Base-by-base conservation (phyloP, 2,797 vertebrate genomes). In the Bryconaethiops microstoma region DNA sequence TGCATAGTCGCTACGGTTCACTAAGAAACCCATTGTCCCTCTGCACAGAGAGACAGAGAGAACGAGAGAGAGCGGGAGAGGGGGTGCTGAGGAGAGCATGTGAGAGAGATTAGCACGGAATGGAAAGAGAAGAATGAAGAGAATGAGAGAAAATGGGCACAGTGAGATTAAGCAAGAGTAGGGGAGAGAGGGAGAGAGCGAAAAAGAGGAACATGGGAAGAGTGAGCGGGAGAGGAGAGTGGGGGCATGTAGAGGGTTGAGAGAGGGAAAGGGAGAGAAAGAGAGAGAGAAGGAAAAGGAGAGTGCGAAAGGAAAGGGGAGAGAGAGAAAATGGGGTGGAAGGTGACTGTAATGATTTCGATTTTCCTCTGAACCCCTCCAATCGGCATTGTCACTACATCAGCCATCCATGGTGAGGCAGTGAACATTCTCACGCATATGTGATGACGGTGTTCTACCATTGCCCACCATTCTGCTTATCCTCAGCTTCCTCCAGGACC, bases 1-100 rank as follows among this genome's bases (percentile, higher is more conserved):
- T 94, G 93, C 92, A 94, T 92, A 93, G 91, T 93, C 93, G 93
- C 92, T 92, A 92, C 92, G 93, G 92, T 94, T 93, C 92, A 93
- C 88, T 93, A 91, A 89, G 90, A 92, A 78, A 91, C 91, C 92
- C 89, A 93, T 92, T 92, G 91, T 92, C 91, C 91, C 92, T 92
- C 92, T 91, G 91, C 90, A 92, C 91, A 73, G 68, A 67, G 21
- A 7, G 55, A 74, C 62, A 80, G 29, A 29, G 29, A 29, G 29
- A 29, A 3, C 1, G 78, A 29, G 29, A 29, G 29, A 29, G 29
- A 29, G 78, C 75, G 60, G 63, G 71, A 59, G 55, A 59, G 54
- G 74, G 68, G 21, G 14, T 69, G n/a, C 14, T 8, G 8, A n/a
- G 55, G 40, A 14, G 35, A 13, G 21, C 3, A 17, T 8, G n/a